Conservation (phyloP, 1,140 invertebrate genomes). For the Saxidomus purpurata region DNA sequence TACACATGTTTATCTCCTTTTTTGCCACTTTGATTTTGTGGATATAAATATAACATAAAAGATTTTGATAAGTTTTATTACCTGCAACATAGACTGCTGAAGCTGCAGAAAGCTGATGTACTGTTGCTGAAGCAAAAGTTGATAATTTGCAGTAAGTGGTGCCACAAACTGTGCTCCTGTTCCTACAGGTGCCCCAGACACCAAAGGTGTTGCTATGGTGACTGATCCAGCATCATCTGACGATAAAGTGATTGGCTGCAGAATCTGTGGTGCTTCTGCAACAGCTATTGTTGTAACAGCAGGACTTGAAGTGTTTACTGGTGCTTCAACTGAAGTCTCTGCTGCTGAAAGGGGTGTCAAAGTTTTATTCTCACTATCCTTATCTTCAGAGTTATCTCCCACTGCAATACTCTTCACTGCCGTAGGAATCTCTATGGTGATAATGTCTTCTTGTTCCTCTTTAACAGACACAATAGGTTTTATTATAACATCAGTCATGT, state of each 20-base stretch:
- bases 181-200: conserved; percentile 20
- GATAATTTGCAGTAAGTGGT: conserved; percentile 46
- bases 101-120: conserved; percentile 64
- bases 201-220: conserved; percentile 48
- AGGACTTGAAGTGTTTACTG: conserved; percentile 7
- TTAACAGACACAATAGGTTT: background rate
- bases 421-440: conserved; percentile 31
- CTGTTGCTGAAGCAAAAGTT: conserved; percentile 63
- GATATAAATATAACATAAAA: no score
- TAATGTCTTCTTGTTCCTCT: conserved; percentile 5
- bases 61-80: no score
- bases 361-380: conserved; percentile 1
- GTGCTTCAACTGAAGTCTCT: background rate
- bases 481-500: conserved; percentile 19
- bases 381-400: conserved; percentile 23
- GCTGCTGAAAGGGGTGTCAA: background rate
- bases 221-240: conserved; percentile 37
- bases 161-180: conserved; percentile 7
- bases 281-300: conserved; percentile 6
- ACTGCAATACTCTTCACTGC: conserved; percentile 34
- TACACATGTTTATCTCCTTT: no score
- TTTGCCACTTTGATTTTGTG: no score
- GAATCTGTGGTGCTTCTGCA: background rate
- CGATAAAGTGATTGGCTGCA: conserved; percentile 54
- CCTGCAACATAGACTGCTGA: conserved; percentile 60